Evolutionary conservation across 1,140 invertebrate genomes (phyloP), one percentile per base, ranked within the genome.

Genomic region (Bombus ignitus): DNA sequence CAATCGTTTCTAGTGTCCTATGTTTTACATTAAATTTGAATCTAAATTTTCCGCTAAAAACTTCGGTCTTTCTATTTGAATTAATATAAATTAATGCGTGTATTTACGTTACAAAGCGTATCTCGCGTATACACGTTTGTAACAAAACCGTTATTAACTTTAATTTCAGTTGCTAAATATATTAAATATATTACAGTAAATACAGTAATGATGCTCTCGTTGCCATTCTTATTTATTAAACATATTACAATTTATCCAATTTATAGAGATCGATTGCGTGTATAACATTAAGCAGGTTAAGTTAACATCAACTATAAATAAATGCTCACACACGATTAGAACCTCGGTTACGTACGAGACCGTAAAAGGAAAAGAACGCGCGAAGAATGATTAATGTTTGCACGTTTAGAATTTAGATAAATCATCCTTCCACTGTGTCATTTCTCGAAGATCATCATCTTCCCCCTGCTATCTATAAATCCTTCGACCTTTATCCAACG

Each of bases 361-460:
- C 5, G 74, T 18, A 28, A 76, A 59, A 47, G 32, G 15, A 47
- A 59, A 59, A 76, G 53, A 12, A 76, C 53, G 47, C 28, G 53
- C 13, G 12, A 4, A 15, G 74, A 59, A 35, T 76, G 74, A 76
- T 57, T 53, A 57, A 76, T 59, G 35, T 8, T 6, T 15, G 25
- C 35, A 15, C 22, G 74, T 28, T 39, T 59, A 37, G 53, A 76
- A 76, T 76, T 76, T 18, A 39, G n/a, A 76, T 76, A 76, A 76
- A 59, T 76, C 74, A 76, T 76, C 12, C 47, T 59, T 76, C 47
- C 25, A 39, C 8, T 25, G 2, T 25, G 28, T 76, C 32, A 25
- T 32, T 57, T 57, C 39, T 22, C 5, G 9, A 53, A 10, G 32
- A 75, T 57, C 32, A 28, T 37, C 32, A 57, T 39, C 32, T 44